Conservation (phyloP, 2,113 vertebrate genomes). For the Leiothrix lutea region DNA sequence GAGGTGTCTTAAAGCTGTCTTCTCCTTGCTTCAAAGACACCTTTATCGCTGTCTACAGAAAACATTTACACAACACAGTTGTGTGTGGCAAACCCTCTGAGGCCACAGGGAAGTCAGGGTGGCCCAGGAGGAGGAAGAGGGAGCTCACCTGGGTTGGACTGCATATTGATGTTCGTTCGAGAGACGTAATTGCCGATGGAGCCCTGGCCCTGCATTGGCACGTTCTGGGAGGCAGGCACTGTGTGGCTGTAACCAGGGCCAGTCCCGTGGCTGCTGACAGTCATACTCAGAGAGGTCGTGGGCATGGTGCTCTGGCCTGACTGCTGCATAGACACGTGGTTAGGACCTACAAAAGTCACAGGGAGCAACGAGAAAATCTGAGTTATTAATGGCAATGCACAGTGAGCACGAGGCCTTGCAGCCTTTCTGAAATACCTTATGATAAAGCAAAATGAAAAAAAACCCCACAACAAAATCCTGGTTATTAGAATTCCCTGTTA, state of each 20-base stretch:
- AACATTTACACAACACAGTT: slow-evolving; percentile 18
- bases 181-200: slow-evolving; percentile 86
- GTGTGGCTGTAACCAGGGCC: slow-evolving; percentile 86
- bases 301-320: slow-evolving; percentile 84
- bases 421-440: neutral
- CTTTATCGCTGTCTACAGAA: neutral
- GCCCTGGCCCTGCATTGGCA: slow-evolving; percentile 86
- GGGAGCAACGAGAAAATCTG: neutral
- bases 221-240: slow-evolving; percentile 83
- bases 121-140: neutral
- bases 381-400: neutral
- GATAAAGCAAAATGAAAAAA: neutral
- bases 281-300: slow-evolving; percentile 86
- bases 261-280: slow-evolving; percentile 81
- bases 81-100: neutral
- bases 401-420: neutral
- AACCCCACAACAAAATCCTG: neutral
- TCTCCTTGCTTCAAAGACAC: too few relatives aligned
- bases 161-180: slow-evolving; percentile 93
- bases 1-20: neutral
- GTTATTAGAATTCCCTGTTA: neutral
- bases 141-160: slow-evolving; percentile 87
- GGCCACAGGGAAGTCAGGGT: neutral
- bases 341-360: slow-evolving; percentile 76
- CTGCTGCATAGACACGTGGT: slow-evolving; percentile 89